Evolutionary conservation across 2,888 invertebrate genomes (phyloP), one percentile per base, ranked within the genome.

Genomic region (Pseudanteris insignis): DNA sequence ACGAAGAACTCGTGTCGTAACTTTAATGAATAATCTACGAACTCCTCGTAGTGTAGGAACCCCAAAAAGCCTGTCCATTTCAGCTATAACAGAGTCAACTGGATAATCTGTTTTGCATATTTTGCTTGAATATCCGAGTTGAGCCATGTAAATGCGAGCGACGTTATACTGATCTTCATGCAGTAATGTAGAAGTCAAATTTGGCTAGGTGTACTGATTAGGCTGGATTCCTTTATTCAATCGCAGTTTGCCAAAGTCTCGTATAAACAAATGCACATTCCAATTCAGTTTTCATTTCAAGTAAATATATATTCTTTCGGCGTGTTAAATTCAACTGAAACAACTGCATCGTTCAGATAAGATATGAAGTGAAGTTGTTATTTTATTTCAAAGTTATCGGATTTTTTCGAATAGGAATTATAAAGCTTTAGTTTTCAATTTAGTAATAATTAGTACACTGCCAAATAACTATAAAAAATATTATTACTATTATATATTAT

Each of bases 21-120:
- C 57, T 69, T 69, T 68, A 69, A 68, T 72, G 69, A 69, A 71
- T 69, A 71, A 71, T 70, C 68, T 69, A 66, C 58, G 65, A 65
- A 69, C 63, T 64, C 37, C 63, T 57, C 51, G 34, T 47, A 40
- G 44, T 34, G 30, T 57, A 58, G 62, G 48, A 54, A 29, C 32
- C 24, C 34, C 64, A 50, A 65, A 66, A 65, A 66, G 62, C 54
- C 62, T 64, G 67, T 67, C 67, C 65, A 58, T 66, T 58, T 63
- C 55, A 41, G 41, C 64, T 63, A 43, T 62, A 41, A 51, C 53
- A 59, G 68, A 70, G 67, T 70, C 67, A 68, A 65, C 69, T 67
- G 67, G 70, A 72, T 74, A 74, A 75, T 75, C 71, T 70, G 67
- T 70, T 74, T 74, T 73, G 73, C 72, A 74, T 74, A 74, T 73